phyloP scores from a whole-genome alignment of 2,113 vertebrate species.

The Phylloscopus trochilus region DNA sequence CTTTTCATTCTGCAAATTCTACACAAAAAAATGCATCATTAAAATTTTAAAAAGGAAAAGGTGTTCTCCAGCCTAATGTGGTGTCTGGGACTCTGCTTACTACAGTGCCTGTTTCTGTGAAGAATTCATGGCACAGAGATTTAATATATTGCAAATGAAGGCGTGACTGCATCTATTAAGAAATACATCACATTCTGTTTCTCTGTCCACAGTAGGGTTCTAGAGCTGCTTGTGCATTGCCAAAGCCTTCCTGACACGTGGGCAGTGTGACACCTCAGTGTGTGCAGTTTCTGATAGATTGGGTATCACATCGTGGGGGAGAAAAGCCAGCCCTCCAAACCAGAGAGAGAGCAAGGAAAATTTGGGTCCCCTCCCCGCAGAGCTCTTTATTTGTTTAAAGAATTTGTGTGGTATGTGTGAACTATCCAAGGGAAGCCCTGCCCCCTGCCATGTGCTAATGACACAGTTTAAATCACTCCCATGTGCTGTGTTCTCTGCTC shows the following conservation, averaged over 20 bases:
- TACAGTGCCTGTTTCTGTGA: background rate
- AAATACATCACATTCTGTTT: background rate
- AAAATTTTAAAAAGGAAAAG: background rate
- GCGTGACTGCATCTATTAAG: background rate
- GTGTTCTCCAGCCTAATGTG: background rate
- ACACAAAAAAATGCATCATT: background rate
- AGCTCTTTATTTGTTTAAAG: conserved; percentile 25
- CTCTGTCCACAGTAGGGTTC: rapidly evolving
- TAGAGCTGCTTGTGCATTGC: background rate
- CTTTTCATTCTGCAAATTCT: background rate
- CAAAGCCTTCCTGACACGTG: background rate
- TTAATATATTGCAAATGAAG: background rate
- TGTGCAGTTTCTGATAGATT: background rate
- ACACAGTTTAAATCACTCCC: conserved; percentile 47
- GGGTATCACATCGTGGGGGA: background rate
- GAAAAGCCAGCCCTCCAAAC: background rate
- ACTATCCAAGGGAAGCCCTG: background rate
- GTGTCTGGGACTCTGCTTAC: background rate
- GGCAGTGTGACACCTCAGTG: background rate
- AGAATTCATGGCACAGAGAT: background rate
- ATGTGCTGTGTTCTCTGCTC: background rate
- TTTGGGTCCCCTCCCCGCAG: background rate
- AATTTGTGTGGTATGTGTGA: conserved; percentile 13
- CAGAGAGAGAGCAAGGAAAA: background rate
- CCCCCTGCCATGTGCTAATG: conserved; percentile 15